Base-by-base conservation (phyloP, 1,140 invertebrate species). In the Drosophila hydei region DNA sequence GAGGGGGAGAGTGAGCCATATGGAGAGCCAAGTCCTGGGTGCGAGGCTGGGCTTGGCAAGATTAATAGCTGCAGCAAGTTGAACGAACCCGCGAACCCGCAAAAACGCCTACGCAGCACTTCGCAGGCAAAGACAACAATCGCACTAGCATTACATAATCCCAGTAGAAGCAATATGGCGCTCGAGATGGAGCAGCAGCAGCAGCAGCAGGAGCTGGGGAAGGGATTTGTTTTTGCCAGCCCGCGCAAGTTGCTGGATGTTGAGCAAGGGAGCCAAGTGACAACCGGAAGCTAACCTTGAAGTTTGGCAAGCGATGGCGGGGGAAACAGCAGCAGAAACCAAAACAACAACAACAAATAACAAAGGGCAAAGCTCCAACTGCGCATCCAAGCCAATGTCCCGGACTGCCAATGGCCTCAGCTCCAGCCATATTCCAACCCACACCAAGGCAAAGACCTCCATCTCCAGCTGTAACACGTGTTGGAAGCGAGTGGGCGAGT, bases 201-300 rank as follows among this genome's bases (percentile, higher is more conserved):
- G 14, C 5, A 16, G 38, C 4, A n/a, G n/a, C 36, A 5, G n/a
- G 4, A 6, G 0, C 38, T 1, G 38, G n/a, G 5, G 38, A 4
- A 16, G 1, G 38, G 2, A 14, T 14, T 8, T 48, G 38, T 60
- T 65, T 65, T 42, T 64, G 70, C 54, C 67, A 67, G 51, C 27
- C 69, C 64, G 63, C 79, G 48, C 67, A 83, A 83, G 62, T 48
- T 43, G 54, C 21, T 19, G 16, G 30, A 47, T 48, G 70, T 68
- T 85, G 62, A 30, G 77, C 71, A 63, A 61, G 59, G 61, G 59
- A 45, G 42, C 50, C 38, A 55, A 52, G 50, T 68, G 55, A 68
- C 70, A 60, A 59, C 43, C 62, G 76, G 72, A 80, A 73, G 83
- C 78, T 87, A 88, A 87, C 83, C 83, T 87, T 87, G 83, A 87